Conservation (phyloP, 2,888 invertebrate genomes). For the Amitus sp. region DNA sequence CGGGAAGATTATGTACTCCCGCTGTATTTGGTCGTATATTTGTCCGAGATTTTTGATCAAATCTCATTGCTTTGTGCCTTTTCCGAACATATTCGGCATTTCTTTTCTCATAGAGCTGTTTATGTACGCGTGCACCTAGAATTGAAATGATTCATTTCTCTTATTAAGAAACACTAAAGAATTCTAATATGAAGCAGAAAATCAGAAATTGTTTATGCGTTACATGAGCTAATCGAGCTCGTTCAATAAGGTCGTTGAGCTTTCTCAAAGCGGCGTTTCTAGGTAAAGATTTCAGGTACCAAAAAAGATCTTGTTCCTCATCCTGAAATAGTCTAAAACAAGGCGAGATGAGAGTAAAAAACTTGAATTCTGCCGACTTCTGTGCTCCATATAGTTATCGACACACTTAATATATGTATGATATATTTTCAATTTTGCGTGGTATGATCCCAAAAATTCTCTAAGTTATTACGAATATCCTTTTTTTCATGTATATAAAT, state of each 20-base stretch:
- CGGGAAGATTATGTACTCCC: constrained; percentile 94
- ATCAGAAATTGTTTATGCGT: constrained; percentile 23
- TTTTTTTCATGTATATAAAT: too few relatives aligned
- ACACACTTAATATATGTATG: too few relatives aligned
- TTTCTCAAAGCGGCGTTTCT: constrained; percentile 96
- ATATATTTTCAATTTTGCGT: too few relatives aligned
- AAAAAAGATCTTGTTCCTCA: constrained; percentile 94
- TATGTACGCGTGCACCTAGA: constrained; percentile 94
- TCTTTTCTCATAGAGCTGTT: constrained; percentile 94
- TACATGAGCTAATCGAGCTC: constrained; percentile 94
- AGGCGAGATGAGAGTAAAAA: constrained; percentile 9
- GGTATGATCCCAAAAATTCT: too few relatives aligned
- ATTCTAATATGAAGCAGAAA: too few relatives aligned
- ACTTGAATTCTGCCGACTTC: too few relatives aligned
- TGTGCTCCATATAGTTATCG: too few relatives aligned
- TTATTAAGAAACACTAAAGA: constrained; percentile 5
- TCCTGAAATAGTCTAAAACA: constrained; percentile 91
- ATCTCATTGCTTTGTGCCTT: constrained; percentile 97
- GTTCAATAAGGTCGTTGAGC: constrained; percentile 96
- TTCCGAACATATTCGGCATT: constrained; percentile 97
- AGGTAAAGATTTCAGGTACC: constrained; percentile 94
- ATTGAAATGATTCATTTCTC: too few relatives aligned
- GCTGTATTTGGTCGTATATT: constrained; percentile 89
- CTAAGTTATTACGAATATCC: too few relatives aligned
- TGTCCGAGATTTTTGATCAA: constrained; percentile 92